Evolutionary conservation across 2,113 vertebrate genomes (phyloP), one percentile per base, ranked within the genome.

Genomic region (Thalassarche chlororhynchos): DNA sequence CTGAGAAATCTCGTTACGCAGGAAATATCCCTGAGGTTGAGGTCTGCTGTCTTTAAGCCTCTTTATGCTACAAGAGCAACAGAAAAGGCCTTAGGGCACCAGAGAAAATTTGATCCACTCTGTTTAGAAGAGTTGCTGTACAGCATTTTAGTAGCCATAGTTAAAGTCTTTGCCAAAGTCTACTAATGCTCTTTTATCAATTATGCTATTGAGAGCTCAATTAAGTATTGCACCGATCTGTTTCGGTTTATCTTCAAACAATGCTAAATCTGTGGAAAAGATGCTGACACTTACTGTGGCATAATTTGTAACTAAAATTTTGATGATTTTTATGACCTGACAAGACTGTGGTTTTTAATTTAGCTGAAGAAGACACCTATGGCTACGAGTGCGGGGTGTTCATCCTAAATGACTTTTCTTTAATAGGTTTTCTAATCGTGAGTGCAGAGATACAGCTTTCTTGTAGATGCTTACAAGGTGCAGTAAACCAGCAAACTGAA

Each of bases 191-290:
- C 26, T 86, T 95, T 93, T 93, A 84, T 87, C 81, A 91, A n/a
- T 66, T 47, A 49, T 82, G 58, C 65, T 61, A 17, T 93, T 88
- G 84, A 94, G 82, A 94, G 54, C 78, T 96, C 90, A 91, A 75
- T 96, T 94, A 95, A 91, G n/a, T 81, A 51, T 87, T 58, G 40
- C 47, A 88, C 69, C 0, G 9, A 75, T 95, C 90, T 96, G 47
- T 75, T 96, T 90, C 68, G 82, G 69, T 95, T 97, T 96, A 81
- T 93, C 82, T 93, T 88, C 92, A 94, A 87, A 96, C 72, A 93
- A 91, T 89, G 83, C 62, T 95, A 90, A 96, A 97, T 96, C 93
- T 96, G 83, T 94, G 92, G 90, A 89, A 96, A 96, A 95, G 81
- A 61, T 89, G 89, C 91, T 95, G 90, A 94, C 74, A 34, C 55